Base-by-base conservation (phyloP, 2,797 vertebrate species). In the Novumbra hubbsi region DNA sequence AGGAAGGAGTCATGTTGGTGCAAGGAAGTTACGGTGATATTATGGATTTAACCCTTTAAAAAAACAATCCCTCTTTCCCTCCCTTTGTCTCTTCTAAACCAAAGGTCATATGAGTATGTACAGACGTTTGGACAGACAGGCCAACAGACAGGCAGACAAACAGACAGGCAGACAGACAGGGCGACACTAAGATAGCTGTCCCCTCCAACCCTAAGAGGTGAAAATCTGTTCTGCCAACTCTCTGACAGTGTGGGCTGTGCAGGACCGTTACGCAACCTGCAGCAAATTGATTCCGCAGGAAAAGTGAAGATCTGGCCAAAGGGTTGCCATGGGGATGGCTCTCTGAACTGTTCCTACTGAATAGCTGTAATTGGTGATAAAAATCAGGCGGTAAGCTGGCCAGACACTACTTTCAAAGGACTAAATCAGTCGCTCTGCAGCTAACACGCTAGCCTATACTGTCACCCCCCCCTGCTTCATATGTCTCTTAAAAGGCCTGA, bases 291-390 rank as follows among this genome's bases (percentile, higher is more conserved):
- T 89, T 81, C 85, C 60, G 55, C 70, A 73, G 78, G 77, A 80
- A 57, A 57, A 74, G 73, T 41, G 55, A 52, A 81, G 78, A 77
- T 28, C 63, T 83, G 78, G 81, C 83, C n/a, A 74, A 83, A 64
- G 27, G 28, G 91, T 92, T 89, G 83, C 90, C 84, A 91, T 91
- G 84, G 90, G 84, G 75, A 91, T 45, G 12, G 78, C 62, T 70
- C 62, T 68, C 16, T 77, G 76, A 71, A 73, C 17, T 76, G 66
- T 28, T 49, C 64, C 49, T 75, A 38, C 28, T 1, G 19, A 81
- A 79, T 76, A 81, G 67, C 80, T 86, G 86, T 91, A 90, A 90
- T 88, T 87, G 86, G 80, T 87, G 86, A 88, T 87, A 85, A 24
- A 21, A 57, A 57, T 24, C 55, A 21, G 11, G 55, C 21, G 55